Conservation (phyloP, 1,140 invertebrate genomes). For the Halyomorpha halys region DNA sequence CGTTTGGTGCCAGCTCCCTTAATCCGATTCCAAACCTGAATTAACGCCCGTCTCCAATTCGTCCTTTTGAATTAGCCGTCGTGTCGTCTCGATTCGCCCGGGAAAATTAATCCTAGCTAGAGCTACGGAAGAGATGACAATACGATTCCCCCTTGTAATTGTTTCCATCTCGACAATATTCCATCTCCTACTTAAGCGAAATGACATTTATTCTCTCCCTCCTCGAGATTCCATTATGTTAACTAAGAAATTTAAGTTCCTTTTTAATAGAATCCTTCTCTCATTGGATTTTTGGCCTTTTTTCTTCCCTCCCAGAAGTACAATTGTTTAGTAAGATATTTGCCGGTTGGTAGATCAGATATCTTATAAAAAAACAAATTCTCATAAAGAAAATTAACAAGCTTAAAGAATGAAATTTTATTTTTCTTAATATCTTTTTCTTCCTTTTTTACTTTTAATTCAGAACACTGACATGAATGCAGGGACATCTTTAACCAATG, state of each 20-base stretch:
- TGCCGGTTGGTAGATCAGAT: too few species aligned
- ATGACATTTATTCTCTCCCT: slow-evolving; percentile 15
- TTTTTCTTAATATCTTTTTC: too few species aligned
- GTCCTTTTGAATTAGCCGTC: slow-evolving; percentile 5
- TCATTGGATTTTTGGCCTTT: background rate
- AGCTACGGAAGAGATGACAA: background rate
- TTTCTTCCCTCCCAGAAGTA: background rate
- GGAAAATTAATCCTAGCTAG: slow-evolving; percentile 14
- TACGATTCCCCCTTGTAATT: slow-evolving; percentile 6
- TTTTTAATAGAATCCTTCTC: slow-evolving; percentile 10
- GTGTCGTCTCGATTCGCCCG: background rate
- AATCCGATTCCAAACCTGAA: slow-evolving; percentile 5
- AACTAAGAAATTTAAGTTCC: slow-evolving; percentile 13
- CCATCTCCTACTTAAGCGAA: slow-evolving; percentile 14
- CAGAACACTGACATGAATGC: too few species aligned
- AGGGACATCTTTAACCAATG: too few species aligned
- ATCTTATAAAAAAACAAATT: too few species aligned
- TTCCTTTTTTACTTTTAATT: too few species aligned
- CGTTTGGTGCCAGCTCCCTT: background rate
- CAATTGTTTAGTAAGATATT: too few species aligned
- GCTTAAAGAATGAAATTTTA: too few species aligned
- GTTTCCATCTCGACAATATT: slow-evolving; percentile 1
- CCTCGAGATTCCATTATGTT: slow-evolving; percentile 14
- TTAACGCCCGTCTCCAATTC: slow-evolving; percentile 14
- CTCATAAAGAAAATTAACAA: too few species aligned